These are phyloP conservation scores for Sturnira hondurensis DNA, from an alignment of 2,113 vertebrate genomes.

Conservation along the genomic window DNA sequence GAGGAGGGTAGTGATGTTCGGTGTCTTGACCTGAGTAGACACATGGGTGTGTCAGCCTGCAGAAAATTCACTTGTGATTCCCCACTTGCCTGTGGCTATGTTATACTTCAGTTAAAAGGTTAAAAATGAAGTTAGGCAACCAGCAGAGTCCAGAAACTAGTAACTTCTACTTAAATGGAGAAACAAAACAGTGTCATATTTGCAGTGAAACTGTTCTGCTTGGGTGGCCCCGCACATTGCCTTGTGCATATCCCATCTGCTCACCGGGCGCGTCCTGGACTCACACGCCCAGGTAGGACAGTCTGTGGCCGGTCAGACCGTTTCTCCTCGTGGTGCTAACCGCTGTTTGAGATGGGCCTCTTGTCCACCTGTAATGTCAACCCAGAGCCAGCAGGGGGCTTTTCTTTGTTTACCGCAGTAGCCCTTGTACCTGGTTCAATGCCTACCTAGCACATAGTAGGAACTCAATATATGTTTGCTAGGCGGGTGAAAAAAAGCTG, in stretches of 20 bases:
- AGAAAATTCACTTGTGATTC: neutral
- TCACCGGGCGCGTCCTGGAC: too few relatives aligned
- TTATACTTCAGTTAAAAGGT: neutral
- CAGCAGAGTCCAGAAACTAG: neutral
- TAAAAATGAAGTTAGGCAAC: neutral
- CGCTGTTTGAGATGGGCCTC: neutral
- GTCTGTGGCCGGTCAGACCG: neutral
- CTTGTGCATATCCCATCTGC: neutral
- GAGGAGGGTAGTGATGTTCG: neutral
- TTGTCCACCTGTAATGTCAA: neutral
- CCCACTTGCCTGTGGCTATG: neutral
- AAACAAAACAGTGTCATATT: neutral
- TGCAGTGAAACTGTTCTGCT: rapidly evolving
- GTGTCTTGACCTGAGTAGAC: neutral
- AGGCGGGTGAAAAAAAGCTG: neutral
- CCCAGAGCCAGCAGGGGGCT: neutral
- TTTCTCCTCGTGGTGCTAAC: neutral
- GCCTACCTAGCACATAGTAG: neutral
- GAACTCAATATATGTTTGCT: neutral
- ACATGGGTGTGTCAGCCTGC: neutral
- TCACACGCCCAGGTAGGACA: neutral
- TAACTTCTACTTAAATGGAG: neutral
- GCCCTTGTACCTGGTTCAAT: neutral
- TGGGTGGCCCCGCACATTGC: neutral
- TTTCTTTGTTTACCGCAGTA: neutral